A percentile compares a stretch with the other conserved stretches of the same genome.
Evolutionary conservation across 2,888 invertebrate species (phyloP).

Genomic region (Hypselothyrea guttata): DNA sequence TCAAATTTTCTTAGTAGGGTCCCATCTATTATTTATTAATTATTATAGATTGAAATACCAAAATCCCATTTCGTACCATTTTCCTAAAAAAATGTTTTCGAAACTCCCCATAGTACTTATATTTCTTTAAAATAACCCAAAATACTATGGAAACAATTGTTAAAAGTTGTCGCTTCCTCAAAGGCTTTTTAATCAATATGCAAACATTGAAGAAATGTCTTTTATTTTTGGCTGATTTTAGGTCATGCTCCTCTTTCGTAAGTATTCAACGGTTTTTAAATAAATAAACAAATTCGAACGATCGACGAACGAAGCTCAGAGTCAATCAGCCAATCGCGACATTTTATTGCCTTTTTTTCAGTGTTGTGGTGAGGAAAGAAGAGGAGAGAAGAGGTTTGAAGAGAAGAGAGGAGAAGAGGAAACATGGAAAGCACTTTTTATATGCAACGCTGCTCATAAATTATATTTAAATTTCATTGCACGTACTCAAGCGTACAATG

Average conservation of each 20-base stretch:
- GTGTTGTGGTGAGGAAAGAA: slow-evolving; percentile 5
- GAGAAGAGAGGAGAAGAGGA: not conserved
- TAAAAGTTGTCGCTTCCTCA: slow-evolving; percentile 9
- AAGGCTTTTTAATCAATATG: slow-evolving; percentile 22
- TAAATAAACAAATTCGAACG: slow-evolving; percentile 20
- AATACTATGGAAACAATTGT: too few relatives aligned
- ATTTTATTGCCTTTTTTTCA: slow-evolving; percentile 56
- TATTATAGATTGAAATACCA: too few relatives aligned
- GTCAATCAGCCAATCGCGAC: slow-evolving; percentile 73
- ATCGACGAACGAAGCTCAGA: slow-evolving; percentile 16
- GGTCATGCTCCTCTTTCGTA: slow-evolving; percentile 60
- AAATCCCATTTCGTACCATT: too few relatives aligned
- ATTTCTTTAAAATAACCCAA: too few relatives aligned
- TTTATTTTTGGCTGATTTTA: slow-evolving; percentile 30
- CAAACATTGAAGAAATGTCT: not conserved
- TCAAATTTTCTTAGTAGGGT: too few relatives aligned
- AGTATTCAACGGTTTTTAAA: slow-evolving; percentile 20
- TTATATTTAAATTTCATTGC: slow-evolving; percentile 73
- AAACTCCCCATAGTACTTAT: too few relatives aligned
- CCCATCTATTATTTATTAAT: too few relatives aligned
- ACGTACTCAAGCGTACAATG: slow-evolving; percentile 68
- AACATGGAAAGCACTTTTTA: slow-evolving; percentile 38
- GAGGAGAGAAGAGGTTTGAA: not conserved
- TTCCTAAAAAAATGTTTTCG: too few relatives aligned
- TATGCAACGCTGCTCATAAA: slow-evolving; percentile 64